A percentile compares a stretch with the other conserved stretches of the same genome.
Evolutionary conservation across 2,888 invertebrate genomes (phyloP).

Genomic region (Anticlea derivata): DNA sequence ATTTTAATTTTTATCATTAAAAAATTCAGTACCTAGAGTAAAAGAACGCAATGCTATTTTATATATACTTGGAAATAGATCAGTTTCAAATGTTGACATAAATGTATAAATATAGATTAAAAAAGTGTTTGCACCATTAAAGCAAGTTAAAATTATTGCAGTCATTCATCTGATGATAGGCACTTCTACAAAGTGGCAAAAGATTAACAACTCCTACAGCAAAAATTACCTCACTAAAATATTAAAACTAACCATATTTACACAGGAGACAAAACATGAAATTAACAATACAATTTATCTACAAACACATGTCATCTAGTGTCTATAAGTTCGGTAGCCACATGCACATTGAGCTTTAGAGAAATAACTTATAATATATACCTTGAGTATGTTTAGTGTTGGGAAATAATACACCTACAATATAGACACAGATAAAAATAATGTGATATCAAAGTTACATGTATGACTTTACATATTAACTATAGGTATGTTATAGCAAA

Average conservation of each 20-base stretch:
- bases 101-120: conserved; percentile 4
- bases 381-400: conserved; percentile 59
- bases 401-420: conserved; percentile 3
- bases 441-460: conserved; percentile 8
- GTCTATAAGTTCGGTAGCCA: conserved; percentile 54
- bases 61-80: conserved; percentile 4
- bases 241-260: conserved; percentile 61
- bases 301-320: conserved; percentile 73
- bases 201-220: conserved; percentile 53
- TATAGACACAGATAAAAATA: conserved; percentile 6
- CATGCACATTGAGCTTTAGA: conserved; percentile 64
- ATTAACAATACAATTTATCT: conserved; percentile 53
- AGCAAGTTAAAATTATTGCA: conserved; percentile 43
- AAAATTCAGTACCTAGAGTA: conserved; percentile 14
- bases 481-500: conserved; percentile 30
- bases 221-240: conserved; percentile 60
- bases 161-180: conserved; percentile 51
- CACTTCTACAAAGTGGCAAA: conserved; percentile 63
- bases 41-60: conserved; percentile 15
- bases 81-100: conserved; percentile 11
- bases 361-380: conserved; percentile 53
- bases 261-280: conserved; percentile 60
- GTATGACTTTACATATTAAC: conserved; percentile 31
- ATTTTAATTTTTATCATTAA: conserved; percentile 26
- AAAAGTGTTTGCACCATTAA: conserved; percentile 45